phyloP scores from a whole-genome alignment of 2,888 invertebrate species.

The Tetropium fuscum region DNA sequence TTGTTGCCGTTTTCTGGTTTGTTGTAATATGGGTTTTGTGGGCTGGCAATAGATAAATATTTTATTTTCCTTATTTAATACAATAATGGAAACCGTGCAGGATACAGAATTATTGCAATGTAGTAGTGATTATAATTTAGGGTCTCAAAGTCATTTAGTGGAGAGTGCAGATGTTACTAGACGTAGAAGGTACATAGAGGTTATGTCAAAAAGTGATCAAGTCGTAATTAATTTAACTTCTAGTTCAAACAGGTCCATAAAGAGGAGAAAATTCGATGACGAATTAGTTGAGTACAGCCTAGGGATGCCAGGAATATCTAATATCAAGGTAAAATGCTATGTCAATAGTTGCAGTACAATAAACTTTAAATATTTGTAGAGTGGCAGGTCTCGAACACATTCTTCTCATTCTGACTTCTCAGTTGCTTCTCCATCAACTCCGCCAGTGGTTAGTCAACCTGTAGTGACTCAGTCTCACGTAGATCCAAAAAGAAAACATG shows the following conservation, averaged over 20 bases:
- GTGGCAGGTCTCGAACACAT: conserved; percentile 63
- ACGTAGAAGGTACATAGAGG: conserved; percentile 57
- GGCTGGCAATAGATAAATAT: background rate
- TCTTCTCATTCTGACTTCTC: conserved; percentile 62
- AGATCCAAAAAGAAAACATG: conserved; percentile 65
- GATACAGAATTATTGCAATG: conserved; percentile 54
- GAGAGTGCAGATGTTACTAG: conserved; percentile 60
- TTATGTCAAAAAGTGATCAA: conserved; percentile 29
- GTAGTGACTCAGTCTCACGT: conserved; percentile 51
- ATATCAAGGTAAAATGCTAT: conserved; percentile 55
- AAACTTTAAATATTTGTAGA: conserved; percentile 49
- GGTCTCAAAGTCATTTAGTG: conserved; percentile 47
- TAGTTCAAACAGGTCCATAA: conserved; percentile 94
- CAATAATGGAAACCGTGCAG: conserved; percentile 48
- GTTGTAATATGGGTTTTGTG: background rate
- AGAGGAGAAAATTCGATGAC: conserved; percentile 96
- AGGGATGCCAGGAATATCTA: conserved; percentile 71
- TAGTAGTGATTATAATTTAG: conserved; percentile 48
- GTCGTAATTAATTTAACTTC: conserved; percentile 28
- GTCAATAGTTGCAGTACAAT: too few species aligned
- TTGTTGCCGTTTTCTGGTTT: background rate
- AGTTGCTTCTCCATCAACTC: conserved; percentile 52
- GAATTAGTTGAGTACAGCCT: conserved; percentile 94
- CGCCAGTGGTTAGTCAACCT: conserved; percentile 57
- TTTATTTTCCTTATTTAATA: background rate